Percentiles rank a stretch among this genome's conserved stretches.
Evolutionary conservation across 1,140 invertebrate species (phyloP).

Genomic region (Hirudo medicinalis): DNA sequence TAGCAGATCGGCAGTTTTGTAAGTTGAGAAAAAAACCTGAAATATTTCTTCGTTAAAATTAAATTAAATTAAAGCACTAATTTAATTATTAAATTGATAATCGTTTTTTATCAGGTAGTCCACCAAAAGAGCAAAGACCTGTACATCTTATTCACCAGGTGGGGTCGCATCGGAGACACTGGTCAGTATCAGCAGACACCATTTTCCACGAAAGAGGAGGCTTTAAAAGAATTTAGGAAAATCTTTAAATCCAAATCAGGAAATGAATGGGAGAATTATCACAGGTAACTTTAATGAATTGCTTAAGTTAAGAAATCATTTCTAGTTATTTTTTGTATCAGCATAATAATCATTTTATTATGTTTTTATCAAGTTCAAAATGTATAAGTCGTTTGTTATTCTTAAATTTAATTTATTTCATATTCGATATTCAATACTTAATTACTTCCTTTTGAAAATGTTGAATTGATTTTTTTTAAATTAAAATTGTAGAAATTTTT

Average conservation of each 20-base stretch:
- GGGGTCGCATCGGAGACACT: slow-evolving; percentile 45
- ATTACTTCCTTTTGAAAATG: not conserved
- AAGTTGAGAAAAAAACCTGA: too few relatives aligned
- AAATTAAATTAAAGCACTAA: too few relatives aligned
- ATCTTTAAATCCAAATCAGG: slow-evolving; percentile 46
- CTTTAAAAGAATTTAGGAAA: slow-evolving; percentile 45
- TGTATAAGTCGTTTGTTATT: not conserved
- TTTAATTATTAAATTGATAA: not conserved
- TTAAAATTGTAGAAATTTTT: too few relatives aligned
- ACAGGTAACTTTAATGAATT: slow-evolving; percentile 29
- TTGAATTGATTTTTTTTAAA: too few relatives aligned
- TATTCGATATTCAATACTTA: not conserved
- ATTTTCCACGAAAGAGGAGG: slow-evolving; percentile 39
- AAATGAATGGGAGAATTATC: slow-evolving; percentile 43
- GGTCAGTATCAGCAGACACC: slow-evolving; percentile 47
- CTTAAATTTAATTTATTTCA: not conserved
- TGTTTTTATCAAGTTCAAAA: not conserved
- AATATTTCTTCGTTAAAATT: too few relatives aligned
- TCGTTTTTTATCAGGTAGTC: slow-evolving; percentile 33
- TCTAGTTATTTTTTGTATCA: not conserved
- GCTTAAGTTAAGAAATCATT: not conserved
- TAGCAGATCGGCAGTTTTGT: too few relatives aligned
- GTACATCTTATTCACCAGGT: slow-evolving; percentile 45
- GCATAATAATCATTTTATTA: not conserved
- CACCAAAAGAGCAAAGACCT: slow-evolving; percentile 42